A percentile compares a stretch with the other conserved stretches of the same genome.
Evolutionary conservation across 2,797 vertebrate species (phyloP).

Genomic region (Hapalemur alaotrensis): DNA sequence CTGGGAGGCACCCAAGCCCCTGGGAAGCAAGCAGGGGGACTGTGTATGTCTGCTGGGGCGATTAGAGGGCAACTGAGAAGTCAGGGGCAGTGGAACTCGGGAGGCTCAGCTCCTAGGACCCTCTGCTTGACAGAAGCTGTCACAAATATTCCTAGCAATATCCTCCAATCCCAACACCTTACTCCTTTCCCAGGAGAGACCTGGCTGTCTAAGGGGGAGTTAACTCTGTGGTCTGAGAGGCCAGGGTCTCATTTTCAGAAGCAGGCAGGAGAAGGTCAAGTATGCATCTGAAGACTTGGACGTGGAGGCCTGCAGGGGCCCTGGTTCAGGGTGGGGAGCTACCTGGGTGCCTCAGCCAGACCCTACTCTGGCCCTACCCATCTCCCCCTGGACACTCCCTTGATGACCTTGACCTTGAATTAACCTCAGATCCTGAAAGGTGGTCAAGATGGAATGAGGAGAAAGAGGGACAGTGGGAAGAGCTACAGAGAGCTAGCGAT

Average conservation of each 20-base stretch:
- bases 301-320: not conserved
- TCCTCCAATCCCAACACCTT: not conserved
- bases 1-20: not conserved
- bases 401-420: constrained; percentile 76
- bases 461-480: not conserved
- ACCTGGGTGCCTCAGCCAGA: not conserved
- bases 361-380: not conserved
- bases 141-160: not conserved
- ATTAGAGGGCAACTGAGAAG: not conserved
- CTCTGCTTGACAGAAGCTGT: not conserved
- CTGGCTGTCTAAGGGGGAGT: not conserved
- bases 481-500: not conserved
- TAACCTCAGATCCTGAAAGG: constrained; percentile 23
- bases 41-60: not conserved
- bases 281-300: not conserved
- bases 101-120: not conserved
- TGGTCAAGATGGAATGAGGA: not conserved
- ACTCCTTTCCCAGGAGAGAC: not conserved
- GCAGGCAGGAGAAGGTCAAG: constrained; percentile 12
- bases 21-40: constrained; percentile 14
- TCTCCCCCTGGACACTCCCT: not conserved
- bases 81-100: not conserved
- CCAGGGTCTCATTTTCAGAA: not conserved
- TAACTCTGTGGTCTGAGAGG: not conserved
- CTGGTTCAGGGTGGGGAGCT: not conserved